Evolutionary conservation across 1,140 invertebrate species (phyloP).

Genomic region (Plodia interpunctella): DNA sequence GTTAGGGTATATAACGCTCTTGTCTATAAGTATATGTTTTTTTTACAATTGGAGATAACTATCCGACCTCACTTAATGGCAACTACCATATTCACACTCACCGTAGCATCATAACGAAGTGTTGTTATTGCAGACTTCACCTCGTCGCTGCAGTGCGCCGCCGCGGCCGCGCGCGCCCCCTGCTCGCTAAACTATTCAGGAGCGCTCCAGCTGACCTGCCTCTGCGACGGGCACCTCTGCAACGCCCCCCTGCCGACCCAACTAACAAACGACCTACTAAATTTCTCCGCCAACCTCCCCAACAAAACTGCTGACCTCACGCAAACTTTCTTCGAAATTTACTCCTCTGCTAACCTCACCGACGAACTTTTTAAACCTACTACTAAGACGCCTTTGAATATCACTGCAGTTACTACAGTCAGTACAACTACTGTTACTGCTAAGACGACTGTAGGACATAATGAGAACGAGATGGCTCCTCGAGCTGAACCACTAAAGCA

Average conservation of each 20-base stretch:
- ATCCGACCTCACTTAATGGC: no score
- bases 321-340: conserved; percentile 44
- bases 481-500: conserved; percentile 54
- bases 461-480: conserved; percentile 22
- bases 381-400: not conserved
- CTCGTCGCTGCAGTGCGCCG: conserved; percentile 42
- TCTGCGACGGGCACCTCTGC: conserved; percentile 47
- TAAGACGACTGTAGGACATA: conserved; percentile 12
- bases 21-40: no score
- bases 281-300: conserved; percentile 36
- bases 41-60: no score
- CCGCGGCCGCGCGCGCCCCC: conserved; percentile 23
- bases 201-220: conserved; percentile 43
- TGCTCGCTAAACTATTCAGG: conserved; percentile 40
- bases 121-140: conserved; percentile 46
- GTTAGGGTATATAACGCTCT: no score
- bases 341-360: conserved; percentile 38
- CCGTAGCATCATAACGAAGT: conserved; percentile 2
- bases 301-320: conserved; percentile 37
- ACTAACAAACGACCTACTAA: conserved; percentile 42
- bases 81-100: not conserved
- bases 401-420: not conserved
- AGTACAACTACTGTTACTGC: conserved; percentile 16
- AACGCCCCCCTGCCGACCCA: conserved; percentile 45
- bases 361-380: conserved; percentile 23